Evolutionary conservation across 2,888 invertebrate species (phyloP).

Genomic region (Stenodema calcarata): DNA sequence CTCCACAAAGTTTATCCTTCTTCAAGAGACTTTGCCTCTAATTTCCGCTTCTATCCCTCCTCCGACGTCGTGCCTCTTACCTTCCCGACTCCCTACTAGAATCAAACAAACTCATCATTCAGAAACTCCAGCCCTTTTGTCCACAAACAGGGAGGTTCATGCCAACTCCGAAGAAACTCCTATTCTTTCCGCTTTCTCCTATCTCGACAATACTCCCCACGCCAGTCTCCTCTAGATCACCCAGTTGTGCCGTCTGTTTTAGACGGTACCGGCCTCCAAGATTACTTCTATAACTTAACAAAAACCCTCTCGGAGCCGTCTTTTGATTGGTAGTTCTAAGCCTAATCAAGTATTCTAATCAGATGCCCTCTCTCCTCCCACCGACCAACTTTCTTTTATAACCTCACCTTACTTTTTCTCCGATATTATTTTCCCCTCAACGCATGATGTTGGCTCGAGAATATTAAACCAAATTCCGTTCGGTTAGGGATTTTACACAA

Average conservation of each 20-base stretch:
- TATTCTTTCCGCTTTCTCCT: background rate
- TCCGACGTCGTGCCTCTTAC: background rate
- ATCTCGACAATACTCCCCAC: background rate
- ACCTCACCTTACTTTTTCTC: background rate
- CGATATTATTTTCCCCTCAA: background rate
- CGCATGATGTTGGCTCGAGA: background rate
- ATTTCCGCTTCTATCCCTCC: background rate
- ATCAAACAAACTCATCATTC: conserved; percentile 7
- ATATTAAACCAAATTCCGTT: conserved; percentile 14
- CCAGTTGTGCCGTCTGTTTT: background rate
- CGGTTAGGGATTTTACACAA: background rate
- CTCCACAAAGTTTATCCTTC: background rate
- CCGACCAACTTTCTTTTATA: background rate
- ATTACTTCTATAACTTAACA: conserved; percentile 31
- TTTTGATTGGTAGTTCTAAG: conserved; percentile 19
- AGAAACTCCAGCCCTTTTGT: background rate
- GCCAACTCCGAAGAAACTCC: background rate
- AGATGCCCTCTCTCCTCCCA: background rate
- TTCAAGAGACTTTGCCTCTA: background rate
- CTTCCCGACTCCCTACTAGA: background rate
- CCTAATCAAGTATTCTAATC: conserved; percentile 38
- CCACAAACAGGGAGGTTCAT: background rate
- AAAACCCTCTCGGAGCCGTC: background rate
- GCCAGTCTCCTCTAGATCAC: background rate
- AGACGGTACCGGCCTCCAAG: background rate